Conservation (phyloP, 2,888 invertebrate species). For the Notodonta dromedarius region DNA sequence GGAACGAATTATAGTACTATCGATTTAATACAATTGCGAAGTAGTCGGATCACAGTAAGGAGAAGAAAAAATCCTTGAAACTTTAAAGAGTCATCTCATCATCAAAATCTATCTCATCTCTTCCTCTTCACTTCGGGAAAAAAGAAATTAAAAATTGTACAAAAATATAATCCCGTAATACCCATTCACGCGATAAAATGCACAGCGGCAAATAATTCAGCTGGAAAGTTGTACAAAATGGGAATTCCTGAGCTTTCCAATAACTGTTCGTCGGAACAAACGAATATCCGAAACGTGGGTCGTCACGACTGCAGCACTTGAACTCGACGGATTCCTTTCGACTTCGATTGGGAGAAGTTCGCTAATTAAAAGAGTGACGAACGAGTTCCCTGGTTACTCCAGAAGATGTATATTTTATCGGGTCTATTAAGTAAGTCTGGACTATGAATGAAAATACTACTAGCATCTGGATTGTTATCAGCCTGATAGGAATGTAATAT, state of each 20-base stretch:
- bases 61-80: no score
- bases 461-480: no score
- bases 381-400: no score
- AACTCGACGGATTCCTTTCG: slow-evolving; percentile 50
- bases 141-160: slow-evolving; percentile 2
- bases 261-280: slow-evolving; percentile 28
- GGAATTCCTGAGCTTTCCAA: slow-evolving; percentile 37
- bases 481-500: no score
- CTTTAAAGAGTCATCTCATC: no score
- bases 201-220: slow-evolving; percentile 12
- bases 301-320: slow-evolving; percentile 20
- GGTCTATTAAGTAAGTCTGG: no score
- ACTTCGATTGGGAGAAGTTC: slow-evolving; percentile 44
- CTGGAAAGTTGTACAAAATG: slow-evolving; percentile 26
- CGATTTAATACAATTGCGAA: no score
- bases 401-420: no score
- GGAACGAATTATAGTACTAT: no score
- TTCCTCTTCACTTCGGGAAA: slow-evolving; percentile 22
- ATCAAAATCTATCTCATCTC: no score
- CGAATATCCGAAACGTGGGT: slow-evolving; percentile 33
- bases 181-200: neutral
- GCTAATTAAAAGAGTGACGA: slow-evolving; percentile 45
- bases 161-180: neutral
- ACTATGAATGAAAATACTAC: no score
- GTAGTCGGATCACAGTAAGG: no score